Percentiles rank a stretch among this genome's conserved stretches.
Evolutionary conservation across 2,797 vertebrate species (phyloP).

Genomic region (Pangasius larnaudii): DNA sequence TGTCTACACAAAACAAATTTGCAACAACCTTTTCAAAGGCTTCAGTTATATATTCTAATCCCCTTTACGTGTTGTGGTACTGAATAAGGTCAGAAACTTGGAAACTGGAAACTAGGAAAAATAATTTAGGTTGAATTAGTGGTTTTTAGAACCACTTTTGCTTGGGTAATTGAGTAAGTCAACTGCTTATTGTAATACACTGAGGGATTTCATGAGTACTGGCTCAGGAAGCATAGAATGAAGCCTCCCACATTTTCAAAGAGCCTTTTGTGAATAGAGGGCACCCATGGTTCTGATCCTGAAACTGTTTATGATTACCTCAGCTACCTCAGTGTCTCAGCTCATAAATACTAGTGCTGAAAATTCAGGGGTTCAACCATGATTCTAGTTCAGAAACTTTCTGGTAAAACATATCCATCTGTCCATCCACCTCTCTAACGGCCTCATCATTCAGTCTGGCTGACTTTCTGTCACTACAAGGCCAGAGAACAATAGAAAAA

Average conservation of each 20-base stretch:
- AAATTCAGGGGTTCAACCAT: not conserved
- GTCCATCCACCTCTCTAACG: not conserved
- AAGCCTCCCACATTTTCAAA: constrained; percentile 55
- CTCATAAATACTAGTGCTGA: not conserved
- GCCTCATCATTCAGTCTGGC: not conserved
- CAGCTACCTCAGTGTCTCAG: not conserved
- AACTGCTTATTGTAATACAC: not conserved
- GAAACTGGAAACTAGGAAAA: no score
- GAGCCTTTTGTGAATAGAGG: constrained; percentile 55
- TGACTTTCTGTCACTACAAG: not conserved
- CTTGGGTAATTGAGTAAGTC: not conserved
- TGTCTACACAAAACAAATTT: constrained; percentile 9
- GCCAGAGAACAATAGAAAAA: not conserved
- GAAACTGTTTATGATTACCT: constrained; percentile 29
- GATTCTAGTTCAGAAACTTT: not conserved
- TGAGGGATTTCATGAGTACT: constrained; percentile 32
- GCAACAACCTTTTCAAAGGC: not conserved
- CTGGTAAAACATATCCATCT: not conserved
- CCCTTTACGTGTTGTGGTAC: not conserved
- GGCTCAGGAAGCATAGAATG: constrained; percentile 36
- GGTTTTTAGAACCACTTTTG: not conserved
- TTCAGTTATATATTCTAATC: not conserved
- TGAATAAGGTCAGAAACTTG: constrained; percentile 6
- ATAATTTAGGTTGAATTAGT: not conserved
- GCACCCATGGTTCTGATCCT: constrained; percentile 29